Percentiles rank a stretch among this genome's conserved stretches.
These are phyloP conservation scores for Cylloceria caligata DNA, from an alignment of 2,888 invertebrate genomes.

Conservation along the genomic window DNA sequence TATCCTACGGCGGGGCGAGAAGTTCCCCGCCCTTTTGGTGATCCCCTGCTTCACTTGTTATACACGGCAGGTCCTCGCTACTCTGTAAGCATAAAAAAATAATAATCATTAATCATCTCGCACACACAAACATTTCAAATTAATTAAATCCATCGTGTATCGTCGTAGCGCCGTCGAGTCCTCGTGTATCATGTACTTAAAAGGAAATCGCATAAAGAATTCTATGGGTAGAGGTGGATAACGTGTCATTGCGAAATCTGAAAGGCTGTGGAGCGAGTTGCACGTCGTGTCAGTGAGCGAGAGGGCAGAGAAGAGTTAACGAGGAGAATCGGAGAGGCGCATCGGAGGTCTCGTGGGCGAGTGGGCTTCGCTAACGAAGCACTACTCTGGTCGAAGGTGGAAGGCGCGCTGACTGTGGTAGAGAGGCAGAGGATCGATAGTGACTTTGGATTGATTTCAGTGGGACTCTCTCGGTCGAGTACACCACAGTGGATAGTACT, in stretches of 20 bases:
- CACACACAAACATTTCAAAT: conserved; percentile 37
- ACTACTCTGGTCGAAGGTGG: conserved; percentile 55
- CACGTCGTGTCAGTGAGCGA: conserved; percentile 32
- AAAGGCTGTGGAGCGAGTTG: conserved; percentile 26
- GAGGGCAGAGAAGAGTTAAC: conserved; percentile 69
- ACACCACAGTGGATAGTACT: conserved; percentile 18
- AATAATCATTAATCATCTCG: not conserved
- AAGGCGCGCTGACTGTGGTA: conserved; percentile 30
- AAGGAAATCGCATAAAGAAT: conserved; percentile 26
- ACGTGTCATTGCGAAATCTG: conserved; percentile 35
- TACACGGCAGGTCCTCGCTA: not conserved
- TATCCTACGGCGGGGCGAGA: conserved; percentile 68
- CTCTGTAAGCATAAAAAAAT: conserved; percentile 13
- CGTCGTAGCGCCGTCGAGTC: too few relatives aligned
- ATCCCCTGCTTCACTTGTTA: not conserved
- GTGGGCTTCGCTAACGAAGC: conserved; percentile 67
- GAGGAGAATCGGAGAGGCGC: conserved; percentile 65
- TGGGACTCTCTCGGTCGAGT: conserved; percentile 55
- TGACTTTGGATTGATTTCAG: conserved; percentile 72
- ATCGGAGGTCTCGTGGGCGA: conserved; percentile 69
- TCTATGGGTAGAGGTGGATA: conserved; percentile 12
- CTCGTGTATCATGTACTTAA: conserved; percentile 2
- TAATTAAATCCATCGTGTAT: conserved; percentile 12
- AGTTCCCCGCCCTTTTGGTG: conserved; percentile 56
- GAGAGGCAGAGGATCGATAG: conserved; percentile 66